Conservation (phyloP, 2,113 vertebrate genomes). For the Xiphias gladius region DNA sequence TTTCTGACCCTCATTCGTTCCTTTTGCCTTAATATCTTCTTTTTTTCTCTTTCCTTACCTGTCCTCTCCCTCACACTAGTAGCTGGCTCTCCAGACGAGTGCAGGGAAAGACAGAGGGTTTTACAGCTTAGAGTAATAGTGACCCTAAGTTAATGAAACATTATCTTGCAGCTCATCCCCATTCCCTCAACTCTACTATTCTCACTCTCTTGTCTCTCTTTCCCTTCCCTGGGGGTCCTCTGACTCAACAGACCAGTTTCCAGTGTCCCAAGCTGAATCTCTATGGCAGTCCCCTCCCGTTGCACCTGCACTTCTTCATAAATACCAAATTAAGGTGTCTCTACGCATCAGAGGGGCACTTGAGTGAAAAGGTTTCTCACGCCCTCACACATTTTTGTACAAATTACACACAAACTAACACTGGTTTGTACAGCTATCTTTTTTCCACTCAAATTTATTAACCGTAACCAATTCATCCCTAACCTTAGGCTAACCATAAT, state of each 20-base stretch:
- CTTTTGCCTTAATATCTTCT: constrained; percentile 1
- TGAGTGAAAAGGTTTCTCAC: constrained; percentile 62
- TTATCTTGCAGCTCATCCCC: constrained; percentile 54
- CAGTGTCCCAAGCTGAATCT: constrained; percentile 25
- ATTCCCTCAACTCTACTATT: constrained; percentile 30
- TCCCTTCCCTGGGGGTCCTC: constrained; percentile 26
- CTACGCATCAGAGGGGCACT: constrained; percentile 58
- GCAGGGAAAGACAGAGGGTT: constrained; percentile 47
- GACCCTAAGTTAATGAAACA: constrained; percentile 72
- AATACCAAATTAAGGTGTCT: constrained; percentile 69
- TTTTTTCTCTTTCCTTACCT: background rate
- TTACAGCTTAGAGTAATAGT: constrained; percentile 61
- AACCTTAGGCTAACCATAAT: too few relatives aligned
- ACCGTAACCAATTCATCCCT: too few relatives aligned
- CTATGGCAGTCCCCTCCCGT: background rate
- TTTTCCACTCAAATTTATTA: too few relatives aligned
- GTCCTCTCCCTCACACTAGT: background rate
- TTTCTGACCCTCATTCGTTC: background rate
- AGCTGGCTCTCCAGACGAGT: constrained; percentile 9
- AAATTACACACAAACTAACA: background rate
- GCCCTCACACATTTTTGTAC: constrained; percentile 32
- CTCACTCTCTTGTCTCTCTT: constrained; percentile 30
- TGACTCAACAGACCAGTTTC: constrained; percentile 56
- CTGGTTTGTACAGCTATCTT: too few relatives aligned
- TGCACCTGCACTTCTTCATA: constrained; percentile 35